phyloP scores from a whole-genome alignment of 2,888 invertebrate species.

The Troides aeacus region DNA sequence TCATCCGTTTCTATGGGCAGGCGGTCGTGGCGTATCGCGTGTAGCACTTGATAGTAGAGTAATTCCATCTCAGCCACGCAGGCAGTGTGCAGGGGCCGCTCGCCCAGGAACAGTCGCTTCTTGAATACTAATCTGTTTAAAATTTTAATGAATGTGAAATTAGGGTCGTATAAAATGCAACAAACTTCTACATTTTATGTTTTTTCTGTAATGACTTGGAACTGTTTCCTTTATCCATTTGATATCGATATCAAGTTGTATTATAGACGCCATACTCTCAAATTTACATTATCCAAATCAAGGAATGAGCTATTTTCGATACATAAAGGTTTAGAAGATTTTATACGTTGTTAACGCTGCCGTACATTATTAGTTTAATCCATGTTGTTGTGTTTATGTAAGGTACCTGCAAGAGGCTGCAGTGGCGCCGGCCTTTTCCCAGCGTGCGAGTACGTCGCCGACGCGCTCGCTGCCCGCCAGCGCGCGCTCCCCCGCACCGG shows the following conservation, averaged over 20 bases:
- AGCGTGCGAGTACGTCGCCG: constrained; percentile 96
- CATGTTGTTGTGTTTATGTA: not conserved
- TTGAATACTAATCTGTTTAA: constrained; percentile 64
- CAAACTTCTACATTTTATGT: no score
- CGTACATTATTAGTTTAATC: no score
- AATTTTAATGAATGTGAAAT: not conserved
- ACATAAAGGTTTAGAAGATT: no score
- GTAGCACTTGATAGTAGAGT: constrained; percentile 94
- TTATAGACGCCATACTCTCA: no score
- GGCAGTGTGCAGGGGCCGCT: constrained; percentile 69
- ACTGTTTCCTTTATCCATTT: no score
- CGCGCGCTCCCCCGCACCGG: constrained; percentile 85
- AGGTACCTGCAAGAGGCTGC: constrained; percentile 80
- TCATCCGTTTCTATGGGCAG: constrained; percentile 96
- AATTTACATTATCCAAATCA: no score
- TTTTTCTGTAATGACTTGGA: no score
- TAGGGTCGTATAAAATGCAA: not conserved
- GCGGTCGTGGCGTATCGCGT: constrained; percentile 93
- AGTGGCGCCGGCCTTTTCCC: constrained; percentile 92
- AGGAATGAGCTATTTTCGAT: no score
- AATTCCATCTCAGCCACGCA: constrained; percentile 95
- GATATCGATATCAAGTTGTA: no score
- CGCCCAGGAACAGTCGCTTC: constrained; percentile 72
- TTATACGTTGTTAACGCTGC: no score
- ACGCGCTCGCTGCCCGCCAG: constrained; percentile 92